A percentile compares a stretch with the other conserved stretches of the same genome.
These are phyloP conservation scores for Hymenochirus boettgeri DNA, from an alignment of 2,113 vertebrate species.

Conservation along the genomic window DNA sequence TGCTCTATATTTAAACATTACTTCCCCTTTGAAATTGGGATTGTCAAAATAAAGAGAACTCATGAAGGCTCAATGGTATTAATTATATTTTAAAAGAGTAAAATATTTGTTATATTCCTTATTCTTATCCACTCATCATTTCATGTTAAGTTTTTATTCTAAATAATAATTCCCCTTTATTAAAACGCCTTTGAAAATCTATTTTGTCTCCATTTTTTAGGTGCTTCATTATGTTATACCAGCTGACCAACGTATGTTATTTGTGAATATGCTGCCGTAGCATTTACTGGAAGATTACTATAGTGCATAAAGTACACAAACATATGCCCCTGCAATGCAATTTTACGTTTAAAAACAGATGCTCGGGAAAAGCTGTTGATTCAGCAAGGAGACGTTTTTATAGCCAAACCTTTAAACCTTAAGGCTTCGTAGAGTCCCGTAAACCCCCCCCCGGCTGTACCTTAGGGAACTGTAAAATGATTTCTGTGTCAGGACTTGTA, in stretches of 20 bases:
- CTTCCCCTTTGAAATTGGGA: too few species aligned
- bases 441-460: background rate
- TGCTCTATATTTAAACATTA: too few species aligned
- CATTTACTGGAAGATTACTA: background rate
- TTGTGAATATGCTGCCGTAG: conserved; percentile 15
- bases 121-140: too few species aligned
- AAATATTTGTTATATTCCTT: too few species aligned
- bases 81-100: too few species aligned
- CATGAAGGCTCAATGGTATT: too few species aligned
- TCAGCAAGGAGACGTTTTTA: conserved; percentile 26
- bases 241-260: background rate
- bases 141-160: too few species aligned
- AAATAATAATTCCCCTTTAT: too few species aligned
- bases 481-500: background rate
- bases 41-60: too few species aligned
- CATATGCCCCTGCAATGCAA: conserved; percentile 29
- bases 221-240: background rate
- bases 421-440: conserved; percentile 21
- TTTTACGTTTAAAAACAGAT: conserved; percentile 30
- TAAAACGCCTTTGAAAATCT: too few species aligned
- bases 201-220: too few species aligned
- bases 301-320: conserved; percentile 29
- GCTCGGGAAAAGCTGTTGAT: conserved; percentile 25
- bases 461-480: background rate
- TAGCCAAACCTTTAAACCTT: conserved; percentile 29